Percentiles rank a stretch among this genome's conserved stretches.
These are phyloP conservation scores for Ormyrus labotus DNA, from an alignment of 2,888 invertebrate species.

Conservation along the genomic window DNA sequence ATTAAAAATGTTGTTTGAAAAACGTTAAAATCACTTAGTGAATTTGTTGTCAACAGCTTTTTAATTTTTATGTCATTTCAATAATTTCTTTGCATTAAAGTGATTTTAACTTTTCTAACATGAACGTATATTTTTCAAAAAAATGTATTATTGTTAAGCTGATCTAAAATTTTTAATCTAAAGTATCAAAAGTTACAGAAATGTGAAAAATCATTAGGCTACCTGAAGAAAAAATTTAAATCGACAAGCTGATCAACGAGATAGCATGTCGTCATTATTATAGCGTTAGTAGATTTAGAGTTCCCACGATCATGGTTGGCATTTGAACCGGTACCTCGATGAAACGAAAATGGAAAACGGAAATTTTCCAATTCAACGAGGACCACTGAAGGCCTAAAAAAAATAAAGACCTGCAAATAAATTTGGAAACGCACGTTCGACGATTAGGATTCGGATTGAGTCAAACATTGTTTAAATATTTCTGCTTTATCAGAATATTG, in stretches of 20 bases:
- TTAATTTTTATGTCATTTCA: no score
- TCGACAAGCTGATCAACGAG: constrained; percentile 39
- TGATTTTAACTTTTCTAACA: no score
- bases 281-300: constrained; percentile 47
- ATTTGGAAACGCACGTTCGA: constrained; percentile 46
- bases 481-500: neutral
- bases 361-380: constrained; percentile 38
- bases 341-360: constrained; percentile 25
- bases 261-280: constrained; percentile 43
- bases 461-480: constrained; percentile 14
- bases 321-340: constrained; percentile 51
- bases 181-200: no score
- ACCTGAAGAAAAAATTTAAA: constrained; percentile 36
- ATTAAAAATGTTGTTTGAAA: no score
- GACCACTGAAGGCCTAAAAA: constrained; percentile 53
- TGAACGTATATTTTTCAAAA: no score
- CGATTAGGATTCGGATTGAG: constrained; percentile 42
- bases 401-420: constrained; percentile 9
- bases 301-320: constrained; percentile 48
- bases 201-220: constrained; percentile 19
- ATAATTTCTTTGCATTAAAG: no score
- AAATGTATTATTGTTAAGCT: no score
- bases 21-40: no score
- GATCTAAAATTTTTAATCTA: neutral
- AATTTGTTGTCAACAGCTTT: no score